phyloP scores from a whole-genome alignment of 1,140 invertebrate species.

The Neotoxoptera formosana region DNA sequence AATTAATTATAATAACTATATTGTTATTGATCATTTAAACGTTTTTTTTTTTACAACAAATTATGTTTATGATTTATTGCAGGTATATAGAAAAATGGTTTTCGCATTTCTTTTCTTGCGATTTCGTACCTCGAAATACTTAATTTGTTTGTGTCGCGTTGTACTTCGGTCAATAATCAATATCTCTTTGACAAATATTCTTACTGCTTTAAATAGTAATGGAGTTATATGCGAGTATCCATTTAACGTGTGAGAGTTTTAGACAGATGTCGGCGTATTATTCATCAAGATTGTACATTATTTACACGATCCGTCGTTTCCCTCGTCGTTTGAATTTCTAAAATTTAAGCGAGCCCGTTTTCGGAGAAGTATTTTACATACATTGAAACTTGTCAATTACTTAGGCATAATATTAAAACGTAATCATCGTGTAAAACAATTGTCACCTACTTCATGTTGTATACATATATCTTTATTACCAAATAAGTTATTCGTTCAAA shows the following conservation, averaged over 20 bases:
- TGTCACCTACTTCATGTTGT: neutral
- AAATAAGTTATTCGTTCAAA: neutral
- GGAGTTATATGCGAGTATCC: neutral
- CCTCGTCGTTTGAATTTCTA: neutral
- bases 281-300: neutral
- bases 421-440: neutral
- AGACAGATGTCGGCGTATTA: constrained; percentile 12
- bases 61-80: neutral
- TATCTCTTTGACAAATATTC: neutral
- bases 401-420: neutral
- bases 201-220: neutral
- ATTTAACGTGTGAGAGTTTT: constrained; percentile 30
- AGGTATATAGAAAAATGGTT: neutral
- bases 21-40: no score
- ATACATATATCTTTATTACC: neutral
- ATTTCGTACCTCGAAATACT: no score
- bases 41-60: no score
- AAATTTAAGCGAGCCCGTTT: neutral
- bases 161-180: neutral
- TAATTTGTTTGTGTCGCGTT: neutral
- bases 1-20: no score
- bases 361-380: neutral
- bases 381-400: constrained; percentile 20
- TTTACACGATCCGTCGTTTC: neutral
- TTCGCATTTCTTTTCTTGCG: neutral